Base-by-base conservation (phyloP, 2,888 invertebrate species). In the Malacosoma neustria region DNA sequence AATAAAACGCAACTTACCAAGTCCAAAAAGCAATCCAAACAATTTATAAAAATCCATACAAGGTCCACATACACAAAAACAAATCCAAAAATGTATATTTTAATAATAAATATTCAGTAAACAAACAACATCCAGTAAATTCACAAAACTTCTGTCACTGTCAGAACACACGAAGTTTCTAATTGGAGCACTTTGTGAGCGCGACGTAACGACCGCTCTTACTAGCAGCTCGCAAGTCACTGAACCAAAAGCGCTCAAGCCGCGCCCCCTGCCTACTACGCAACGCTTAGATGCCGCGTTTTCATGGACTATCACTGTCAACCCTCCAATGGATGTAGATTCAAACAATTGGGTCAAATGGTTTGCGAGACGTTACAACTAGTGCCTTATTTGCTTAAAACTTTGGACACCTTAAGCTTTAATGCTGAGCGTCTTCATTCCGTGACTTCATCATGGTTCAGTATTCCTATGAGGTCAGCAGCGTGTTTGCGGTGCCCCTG, bases 21-120 rank as follows among this genome's bases (percentile, higher is more conserved):
- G 67, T 81, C 80, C 81, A 72, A 79, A 76, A 66, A 73, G 81
- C 81, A 82, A 82, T 82, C 82, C 82, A 82, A 82, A 70, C 22
- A 22, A 22, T 60, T 60, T 63, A 70, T 66, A 73, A 68, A 63
- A 68, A 72, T 72, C 70, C 64, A 58, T 22, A 22, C 22, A 22
- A 22, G 22, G 22, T 71, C 74, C 69, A 76, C 72, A 72, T 64
- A 73, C 75, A 72, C 53, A 60, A 57, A 58, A 48, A 49, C 47
- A 51, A 56, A 57, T 54, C 42, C 51, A 54, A 49, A 54, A 61
- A 54, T 51, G 58, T 57, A 48, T 45, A 50, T 53, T 51, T 51
- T 49, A 46, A 51, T 52, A 52, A 44, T 45, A 33, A 46, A 48
- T 43, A 46, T 44, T 56, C 50, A 48, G 39, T 45, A 46, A 51